Evolutionary conservation across 2,888 invertebrate species (phyloP), one percentile per base, ranked within the genome.

Genomic region (Leistus spinibarbis): DNA sequence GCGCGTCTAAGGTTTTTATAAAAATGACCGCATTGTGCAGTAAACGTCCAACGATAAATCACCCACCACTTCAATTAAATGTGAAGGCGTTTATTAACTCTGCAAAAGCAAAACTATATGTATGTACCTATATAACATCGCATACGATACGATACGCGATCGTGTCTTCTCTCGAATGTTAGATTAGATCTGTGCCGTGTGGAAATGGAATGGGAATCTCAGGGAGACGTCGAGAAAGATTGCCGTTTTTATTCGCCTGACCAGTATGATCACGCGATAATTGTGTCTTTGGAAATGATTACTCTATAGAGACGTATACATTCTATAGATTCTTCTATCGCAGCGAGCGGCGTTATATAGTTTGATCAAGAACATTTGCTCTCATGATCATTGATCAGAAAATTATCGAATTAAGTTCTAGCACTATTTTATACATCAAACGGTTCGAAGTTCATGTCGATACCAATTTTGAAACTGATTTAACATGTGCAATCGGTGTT

Each of bases 31-130:
- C 69, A 69, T 69, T 69, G 69, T 69, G 62, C 40, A 40, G 69
- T 69, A 62, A 60, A 53, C 60, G 69, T 69, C 69, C 20, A 69
- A 69, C 69, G 62, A 69, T 69, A 69, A 69, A 69, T 69, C 69
- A 69, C 69, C 69, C 69, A 69, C 62, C 60, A 69, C 69, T 69
- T 69, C 69, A 69, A 69, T 69, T 69, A 69, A 69, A 69, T 69
- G 19, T 69, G 69, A 69, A 69, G 69, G 69, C 69, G 69, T 69
- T 69, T 69, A 69, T 69, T 69, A 69, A 69, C 64, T 64, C 22
- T 64, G 64, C 64, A 64, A 64, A 64, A 64, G 64, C 23, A 40
- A 40, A 40, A 40, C 40, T 40, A 40, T 40, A 40, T 13, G 40
- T 40, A 62, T 53, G 24, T n/a, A n/a, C n/a, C 17, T 24, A 19